Conservation (phyloP, 2,888 invertebrate genomes). For the Ophion slaviceki region DNA sequence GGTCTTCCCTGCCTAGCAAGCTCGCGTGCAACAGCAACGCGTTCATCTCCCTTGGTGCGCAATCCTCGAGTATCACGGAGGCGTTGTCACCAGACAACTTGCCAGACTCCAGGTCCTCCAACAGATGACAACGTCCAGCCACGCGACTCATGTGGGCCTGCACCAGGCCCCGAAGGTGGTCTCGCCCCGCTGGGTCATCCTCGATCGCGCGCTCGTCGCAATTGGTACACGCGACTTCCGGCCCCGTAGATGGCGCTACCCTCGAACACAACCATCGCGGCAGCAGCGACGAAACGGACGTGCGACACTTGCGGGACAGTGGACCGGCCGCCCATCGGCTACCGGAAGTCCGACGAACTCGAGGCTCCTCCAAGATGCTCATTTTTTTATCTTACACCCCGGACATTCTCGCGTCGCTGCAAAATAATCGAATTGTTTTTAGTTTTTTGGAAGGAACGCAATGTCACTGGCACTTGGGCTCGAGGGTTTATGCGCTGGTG, state of each 20-base stretch:
- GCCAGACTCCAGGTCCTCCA: conserved; percentile 90
- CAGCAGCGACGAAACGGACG: conserved; percentile 73
- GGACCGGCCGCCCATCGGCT: conserved; percentile 71
- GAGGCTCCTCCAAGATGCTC: conserved; percentile 64
- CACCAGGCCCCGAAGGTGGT: conserved; percentile 89
- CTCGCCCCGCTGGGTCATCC: conserved; percentile 86
- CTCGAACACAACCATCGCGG: conserved; percentile 73
- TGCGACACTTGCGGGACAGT: conserved; percentile 63
- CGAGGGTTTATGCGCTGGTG: no score
- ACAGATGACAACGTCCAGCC: conserved; percentile 87
- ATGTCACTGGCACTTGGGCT: no score
- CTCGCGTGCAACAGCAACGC: conserved; percentile 90
- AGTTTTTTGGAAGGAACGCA: no score
- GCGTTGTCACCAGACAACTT: conserved; percentile 86
- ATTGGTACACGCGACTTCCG: conserved; percentile 87
- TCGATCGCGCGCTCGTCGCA: conserved; percentile 92
- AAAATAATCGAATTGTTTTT: conserved; percentile 7
- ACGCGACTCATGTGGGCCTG: conserved; percentile 90
- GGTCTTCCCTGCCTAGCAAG: conserved; percentile 88
- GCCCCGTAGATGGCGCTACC: conserved; percentile 65
- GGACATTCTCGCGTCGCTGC: conserved; percentile 45
- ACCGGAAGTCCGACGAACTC: conserved; percentile 75
- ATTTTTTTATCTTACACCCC: conserved; percentile 33
- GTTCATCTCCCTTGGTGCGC: conserved; percentile 89
- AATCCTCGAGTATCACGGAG: conserved; percentile 84